A percentile compares a stretch with the other conserved stretches of the same genome.
Conservation (phyloP, 2,797 vertebrate species). For the Perodicticus potto region DNA sequence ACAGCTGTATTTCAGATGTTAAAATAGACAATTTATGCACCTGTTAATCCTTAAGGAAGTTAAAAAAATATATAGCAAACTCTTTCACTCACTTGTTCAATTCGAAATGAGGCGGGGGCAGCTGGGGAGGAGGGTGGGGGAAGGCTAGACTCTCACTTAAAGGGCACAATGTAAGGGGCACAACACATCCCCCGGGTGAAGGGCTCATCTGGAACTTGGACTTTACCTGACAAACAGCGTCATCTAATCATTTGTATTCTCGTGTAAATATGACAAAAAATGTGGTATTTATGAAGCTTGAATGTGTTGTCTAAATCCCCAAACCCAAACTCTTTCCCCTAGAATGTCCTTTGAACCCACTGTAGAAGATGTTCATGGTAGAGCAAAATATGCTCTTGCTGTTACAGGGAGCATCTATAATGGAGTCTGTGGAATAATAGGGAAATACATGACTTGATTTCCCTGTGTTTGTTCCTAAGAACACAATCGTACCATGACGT, state of each 20-base stretch:
- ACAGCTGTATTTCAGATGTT: background rate
- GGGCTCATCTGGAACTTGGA: too few relatives aligned
- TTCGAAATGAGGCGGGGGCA: background rate
- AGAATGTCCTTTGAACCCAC: background rate
- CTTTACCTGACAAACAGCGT: too few relatives aligned
- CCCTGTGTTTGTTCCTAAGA: background rate
- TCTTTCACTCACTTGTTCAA: background rate
- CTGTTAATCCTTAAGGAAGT: background rate
- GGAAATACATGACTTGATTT: background rate
- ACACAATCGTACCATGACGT: background rate
- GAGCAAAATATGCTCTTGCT: background rate
- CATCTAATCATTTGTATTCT: too few relatives aligned
- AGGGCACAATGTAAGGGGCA: too few relatives aligned
- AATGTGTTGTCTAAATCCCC: background rate
- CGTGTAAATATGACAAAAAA: background rate
- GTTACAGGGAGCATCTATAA: accelerated
- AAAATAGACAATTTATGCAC: background rate
- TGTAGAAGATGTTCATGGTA: background rate
- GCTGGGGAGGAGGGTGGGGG: too few relatives aligned
- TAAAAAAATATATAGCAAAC: background rate
- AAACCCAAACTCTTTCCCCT: background rate
- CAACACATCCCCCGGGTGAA: too few relatives aligned
- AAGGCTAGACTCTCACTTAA: too few relatives aligned
- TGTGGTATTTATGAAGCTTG: background rate
- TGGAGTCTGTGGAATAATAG: background rate